Base-by-base conservation (phyloP, 2,797 vertebrate species). In the Neoniphon sammara region DNA sequence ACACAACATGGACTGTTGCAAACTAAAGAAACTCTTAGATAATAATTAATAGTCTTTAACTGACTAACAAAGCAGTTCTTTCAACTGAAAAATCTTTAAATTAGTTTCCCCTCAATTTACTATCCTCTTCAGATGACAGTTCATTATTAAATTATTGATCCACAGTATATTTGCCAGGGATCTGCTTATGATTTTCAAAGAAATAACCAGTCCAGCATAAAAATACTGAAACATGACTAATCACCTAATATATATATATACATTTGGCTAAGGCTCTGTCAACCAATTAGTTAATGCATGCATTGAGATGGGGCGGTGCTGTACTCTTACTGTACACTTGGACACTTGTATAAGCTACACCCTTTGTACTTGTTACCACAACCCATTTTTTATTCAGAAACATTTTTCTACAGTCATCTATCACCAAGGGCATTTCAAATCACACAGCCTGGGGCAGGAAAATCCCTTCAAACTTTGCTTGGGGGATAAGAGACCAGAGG, bases 391-490 rank as follows among this genome's bases (percentile, higher is more conserved):
- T 46, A 39, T 64, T 46, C 55, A 61, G 12, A 66, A 85, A 80
- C 49, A 68, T 66, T 84, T 80, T 77, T 76, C 66, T 20, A 52
- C 76, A 54, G 69, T 81, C 72, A 72, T 85, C 77, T 81, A 87
- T 85, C 39, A 57, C 79, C 91, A 91, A 92, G 90, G 90, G 70
- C 88, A 86, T 88, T 88, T 84, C 17, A 82, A 84, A 83, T 34
- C 79, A 68, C 62, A 7, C 66, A 87, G 68, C 70, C 66, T 61
- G 75, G 73, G 74, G 63, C 82, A 86, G 90, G 91, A 92, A 91
- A 92, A 91, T 89, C 88, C 91, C 89, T 90, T 87, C 80, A 87
- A 90, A 88, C 85, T 81, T 89, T 83, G 59, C 79, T 81, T 23
- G 52, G 87, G 81, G 81, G 83, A 89, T 86, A 88, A 87, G 75